Conservation (phyloP, 2,888 invertebrate species). For the Lycocerus yunnanus region DNA sequence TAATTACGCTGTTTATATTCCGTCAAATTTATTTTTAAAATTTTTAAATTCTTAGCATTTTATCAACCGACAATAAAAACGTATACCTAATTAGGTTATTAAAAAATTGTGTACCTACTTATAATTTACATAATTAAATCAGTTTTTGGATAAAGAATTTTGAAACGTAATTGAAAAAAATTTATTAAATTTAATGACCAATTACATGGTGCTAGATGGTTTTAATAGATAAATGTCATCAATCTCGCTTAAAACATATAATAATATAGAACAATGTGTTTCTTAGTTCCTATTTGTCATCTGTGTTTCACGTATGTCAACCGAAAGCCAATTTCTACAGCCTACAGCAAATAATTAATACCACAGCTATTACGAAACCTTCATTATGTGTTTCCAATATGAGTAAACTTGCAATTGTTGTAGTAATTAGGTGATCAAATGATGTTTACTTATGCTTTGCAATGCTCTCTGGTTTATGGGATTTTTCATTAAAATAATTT, state of each 20-base stretch:
- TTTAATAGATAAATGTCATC: conserved; percentile 18
- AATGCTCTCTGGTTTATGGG: background rate
- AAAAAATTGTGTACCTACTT: background rate
- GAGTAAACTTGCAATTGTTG: background rate
- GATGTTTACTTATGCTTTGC: background rate
- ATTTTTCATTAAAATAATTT: background rate
- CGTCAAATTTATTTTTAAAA: background rate
- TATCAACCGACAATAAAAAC: background rate
- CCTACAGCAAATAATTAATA: conserved; percentile 3
- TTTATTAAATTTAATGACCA: background rate
- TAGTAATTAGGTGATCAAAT: background rate
- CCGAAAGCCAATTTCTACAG: background rate
- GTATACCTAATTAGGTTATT: background rate
- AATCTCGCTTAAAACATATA: conserved; percentile 13
- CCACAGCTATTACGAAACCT: background rate
- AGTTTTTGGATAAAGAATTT: background rate
- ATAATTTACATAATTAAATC: background rate
- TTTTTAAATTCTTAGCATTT: background rate
- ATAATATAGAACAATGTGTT: conserved; percentile 5
- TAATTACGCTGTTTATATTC: background rate
- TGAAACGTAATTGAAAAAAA: background rate
- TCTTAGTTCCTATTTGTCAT: conserved; percentile 14
- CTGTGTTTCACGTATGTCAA: conserved; percentile 1
- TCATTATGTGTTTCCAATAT: background rate
- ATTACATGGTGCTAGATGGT: background rate